phyloP scores from a whole-genome alignment of 2,888 invertebrate species.

The Philereme vetulata region DNA sequence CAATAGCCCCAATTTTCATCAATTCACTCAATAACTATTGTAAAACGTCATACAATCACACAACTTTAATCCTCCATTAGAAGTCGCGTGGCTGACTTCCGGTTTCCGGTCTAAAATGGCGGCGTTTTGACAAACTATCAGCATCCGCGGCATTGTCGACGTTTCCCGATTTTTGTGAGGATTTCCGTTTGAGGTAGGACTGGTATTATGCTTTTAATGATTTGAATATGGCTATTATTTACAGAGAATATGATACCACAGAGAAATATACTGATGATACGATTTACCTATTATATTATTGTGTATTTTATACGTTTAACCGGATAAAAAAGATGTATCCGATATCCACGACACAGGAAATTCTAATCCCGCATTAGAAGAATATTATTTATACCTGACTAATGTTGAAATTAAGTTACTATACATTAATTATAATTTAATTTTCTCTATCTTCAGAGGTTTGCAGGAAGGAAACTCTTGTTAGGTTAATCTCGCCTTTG shows the following conservation, averaged over 20 bases:
- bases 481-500: no score
- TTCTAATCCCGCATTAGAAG: no score
- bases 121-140: slow-evolving; percentile 55
- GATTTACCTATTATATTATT: no score
- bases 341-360: no score
- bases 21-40: slow-evolving; percentile 31
- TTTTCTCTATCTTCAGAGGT: no score
- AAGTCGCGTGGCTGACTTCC: slow-evolving; percentile 66
- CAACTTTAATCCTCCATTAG: slow-evolving; percentile 52
- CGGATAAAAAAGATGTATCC: no score
- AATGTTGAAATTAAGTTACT: no score
- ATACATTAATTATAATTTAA: no score
- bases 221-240: slow-evolving; percentile 12
- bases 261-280: no score
- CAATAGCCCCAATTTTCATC: slow-evolving; percentile 24
- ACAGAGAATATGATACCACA: not conserved
- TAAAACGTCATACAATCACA: slow-evolving; percentile 38
- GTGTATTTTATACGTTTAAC: no score
- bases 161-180: slow-evolving; percentile 48
- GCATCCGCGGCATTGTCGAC: slow-evolving; percentile 51
- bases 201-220: slow-evolving; percentile 8
- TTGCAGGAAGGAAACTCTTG: no score
- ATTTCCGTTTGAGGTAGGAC: slow-evolving; percentile 39
- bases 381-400: no score
- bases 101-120: slow-evolving; percentile 66